Conservation (phyloP, 2,888 invertebrate species). For the Caradrina kadenii region DNA sequence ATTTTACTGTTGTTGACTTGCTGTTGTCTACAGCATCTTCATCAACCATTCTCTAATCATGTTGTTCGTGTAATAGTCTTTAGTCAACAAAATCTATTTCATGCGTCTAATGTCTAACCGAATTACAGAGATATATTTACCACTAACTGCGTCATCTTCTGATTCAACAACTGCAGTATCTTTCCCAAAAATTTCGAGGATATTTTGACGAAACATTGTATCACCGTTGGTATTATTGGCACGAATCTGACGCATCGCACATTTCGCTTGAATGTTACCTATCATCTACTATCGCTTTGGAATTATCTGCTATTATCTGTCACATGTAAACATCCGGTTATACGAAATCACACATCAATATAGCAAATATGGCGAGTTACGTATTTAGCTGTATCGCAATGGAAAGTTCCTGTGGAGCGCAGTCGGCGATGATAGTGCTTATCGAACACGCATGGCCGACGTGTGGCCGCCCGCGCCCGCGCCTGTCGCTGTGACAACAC, state of each 20-base stretch:
- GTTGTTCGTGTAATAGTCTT: neutral
- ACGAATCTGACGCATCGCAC: constrained; percentile 8
- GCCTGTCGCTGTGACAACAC: constrained; percentile 64
- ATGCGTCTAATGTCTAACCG: neutral
- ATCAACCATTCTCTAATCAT: constrained; percentile 1
- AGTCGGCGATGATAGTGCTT: constrained; percentile 73
- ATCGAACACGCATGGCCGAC: constrained; percentile 73
- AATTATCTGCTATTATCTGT: constrained; percentile 63
- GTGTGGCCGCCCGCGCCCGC: constrained; percentile 57
- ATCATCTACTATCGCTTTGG: constrained; percentile 35
- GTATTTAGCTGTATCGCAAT: constrained; percentile 70
- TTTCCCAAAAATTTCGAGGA: constrained; percentile 14
- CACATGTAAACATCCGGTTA: constrained; percentile 72
- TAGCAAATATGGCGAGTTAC: constrained; percentile 60
- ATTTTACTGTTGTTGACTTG: constrained; percentile 14
- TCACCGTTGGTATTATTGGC: constrained; percentile 22
- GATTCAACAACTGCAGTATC: constrained; percentile 18
- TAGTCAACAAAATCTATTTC: neutral
- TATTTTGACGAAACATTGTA: constrained; percentile 13
- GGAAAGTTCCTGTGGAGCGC: constrained; percentile 76
- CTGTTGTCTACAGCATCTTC: neutral
- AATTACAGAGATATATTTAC: constrained; percentile 2
- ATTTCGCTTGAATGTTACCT: constrained; percentile 35
- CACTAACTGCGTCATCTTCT: constrained; percentile 10
- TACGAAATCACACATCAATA: constrained; percentile 67